A percentile compares a stretch with the other conserved stretches of the same genome.
Evolutionary conservation across 2,888 invertebrate genomes (phyloP).

Genomic region (Encarsia formosa): DNA sequence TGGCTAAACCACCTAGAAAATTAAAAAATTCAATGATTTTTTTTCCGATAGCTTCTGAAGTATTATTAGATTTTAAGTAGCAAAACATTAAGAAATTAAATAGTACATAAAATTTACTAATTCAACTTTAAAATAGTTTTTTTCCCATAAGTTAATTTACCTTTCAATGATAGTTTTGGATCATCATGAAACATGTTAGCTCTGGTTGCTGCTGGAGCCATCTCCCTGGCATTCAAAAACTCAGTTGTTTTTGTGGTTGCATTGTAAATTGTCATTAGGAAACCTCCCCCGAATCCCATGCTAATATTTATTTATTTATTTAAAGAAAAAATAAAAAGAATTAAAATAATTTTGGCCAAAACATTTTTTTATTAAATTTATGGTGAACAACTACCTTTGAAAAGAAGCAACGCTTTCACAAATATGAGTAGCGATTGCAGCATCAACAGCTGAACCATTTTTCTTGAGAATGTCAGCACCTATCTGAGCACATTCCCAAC

Average conservation of each 20-base stretch:
- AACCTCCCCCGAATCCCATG: constrained; percentile 88
- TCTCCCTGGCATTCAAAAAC: constrained; percentile 73
- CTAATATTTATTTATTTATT: no score
- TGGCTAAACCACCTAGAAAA: constrained; percentile 62
- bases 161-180: neutral
- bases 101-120: no score
- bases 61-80: no score
- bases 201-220: constrained; percentile 66
- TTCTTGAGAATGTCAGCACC: constrained; percentile 65
- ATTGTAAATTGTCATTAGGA: constrained; percentile 78
- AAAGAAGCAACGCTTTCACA: constrained; percentile 82
- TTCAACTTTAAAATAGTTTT: no score
- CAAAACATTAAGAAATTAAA: no score
- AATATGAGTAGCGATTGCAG: constrained; percentile 78
- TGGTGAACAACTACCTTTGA: constrained; percentile 57
- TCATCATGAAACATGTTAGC: constrained; percentile 62
- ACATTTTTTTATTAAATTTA: no score
- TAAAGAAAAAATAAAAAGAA: no score
- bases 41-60: no score
- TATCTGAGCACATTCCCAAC: constrained; percentile 68
- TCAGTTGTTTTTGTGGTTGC: constrained; percentile 57
- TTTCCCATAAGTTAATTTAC: no score
- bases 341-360: constrained; percentile 1
- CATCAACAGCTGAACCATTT: constrained; percentile 77
- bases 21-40: no score